Percentiles rank a stretch among this genome's conserved stretches.
phyloP scores from a whole-genome alignment of 2,797 vertebrate genomes.

The Podargus strigoides region DNA sequence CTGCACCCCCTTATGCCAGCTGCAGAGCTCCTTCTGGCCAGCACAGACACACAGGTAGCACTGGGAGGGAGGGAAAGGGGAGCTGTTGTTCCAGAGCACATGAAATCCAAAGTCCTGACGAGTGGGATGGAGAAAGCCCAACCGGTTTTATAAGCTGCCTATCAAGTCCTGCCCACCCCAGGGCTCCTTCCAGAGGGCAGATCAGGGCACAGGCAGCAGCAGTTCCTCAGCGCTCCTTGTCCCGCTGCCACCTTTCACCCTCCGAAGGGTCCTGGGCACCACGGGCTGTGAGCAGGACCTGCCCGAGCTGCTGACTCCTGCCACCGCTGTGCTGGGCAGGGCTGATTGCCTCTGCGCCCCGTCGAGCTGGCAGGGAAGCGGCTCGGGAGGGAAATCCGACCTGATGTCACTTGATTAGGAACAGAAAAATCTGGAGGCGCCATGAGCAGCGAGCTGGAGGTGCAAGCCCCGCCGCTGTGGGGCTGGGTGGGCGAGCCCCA shows the following conservation, averaged over 20 bases:
- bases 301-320: accelerated
- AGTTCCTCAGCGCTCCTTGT: background rate
- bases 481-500: background rate
- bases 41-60: background rate
- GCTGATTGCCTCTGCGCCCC: background rate
- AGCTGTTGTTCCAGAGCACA: background rate
- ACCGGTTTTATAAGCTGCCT: background rate
- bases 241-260: background rate
- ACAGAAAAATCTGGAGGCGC: background rate
- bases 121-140: background rate
- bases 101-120: background rate
- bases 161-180: background rate
- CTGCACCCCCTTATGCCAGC: accelerated
- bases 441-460: background rate
- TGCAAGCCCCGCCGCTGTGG: background rate
- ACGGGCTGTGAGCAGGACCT: accelerated
- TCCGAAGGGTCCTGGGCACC: accelerated
- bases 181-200: background rate
- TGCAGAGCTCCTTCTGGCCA: background rate
- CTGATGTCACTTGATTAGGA: background rate
- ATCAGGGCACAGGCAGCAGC: background rate
- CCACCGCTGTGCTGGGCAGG: accelerated
- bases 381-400: background rate
- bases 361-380: background rate
- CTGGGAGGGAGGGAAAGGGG: background rate